Base-by-base conservation (phyloP, 2,888 invertebrate species). In the Amiota mariae region DNA sequence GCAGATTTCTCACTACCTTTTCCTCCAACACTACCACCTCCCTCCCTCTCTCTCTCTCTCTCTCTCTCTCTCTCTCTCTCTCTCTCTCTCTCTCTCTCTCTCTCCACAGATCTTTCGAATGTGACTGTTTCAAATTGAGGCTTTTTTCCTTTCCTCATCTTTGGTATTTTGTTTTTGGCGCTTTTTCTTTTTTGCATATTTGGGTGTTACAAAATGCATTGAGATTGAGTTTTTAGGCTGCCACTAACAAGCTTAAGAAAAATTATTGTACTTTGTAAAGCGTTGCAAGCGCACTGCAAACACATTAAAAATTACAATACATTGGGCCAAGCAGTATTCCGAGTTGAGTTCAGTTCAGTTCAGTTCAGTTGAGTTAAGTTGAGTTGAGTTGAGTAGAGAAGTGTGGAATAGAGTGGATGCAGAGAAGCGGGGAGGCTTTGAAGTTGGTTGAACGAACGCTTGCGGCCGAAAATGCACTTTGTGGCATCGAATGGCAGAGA, bases 211-310 rank as follows among this genome's bases (percentile, higher is more conserved):
- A 80, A 81, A 85, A 78, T 82, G 84, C 78, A 77, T 79, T 67
- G 47, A 75, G 80, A 77, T 79, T 67, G 47, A 75, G 80, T 76
- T 73, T 36, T 36, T 75, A 51, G 54, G 49, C 74, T 68, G 77
- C 79, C 79, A 82, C 88, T 88, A 88, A 87, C 87, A 87, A 87
- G 88, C 84, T 80, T 79, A 86, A 86, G 86, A 87, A 88, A 88
- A 88, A 88, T 87, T 87, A 36, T 36, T 36, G 36, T 36, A 86
- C 85, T 80, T 85, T 85, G 85, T 81, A 80, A 86, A 86, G 59
- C 81, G 85, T 36, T 36, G 36, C 36, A 36, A 36, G 36, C 36
- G 36, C 36, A 36, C 36, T 85, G 83, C 85, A 83, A 85, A 80
- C 82, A 85, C 83, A 83, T 86, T 86, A 85, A 86, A 85, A 83